Base-by-base conservation (phyloP, 2,888 invertebrate species). In the Bembecia ichneumoniformis region DNA sequence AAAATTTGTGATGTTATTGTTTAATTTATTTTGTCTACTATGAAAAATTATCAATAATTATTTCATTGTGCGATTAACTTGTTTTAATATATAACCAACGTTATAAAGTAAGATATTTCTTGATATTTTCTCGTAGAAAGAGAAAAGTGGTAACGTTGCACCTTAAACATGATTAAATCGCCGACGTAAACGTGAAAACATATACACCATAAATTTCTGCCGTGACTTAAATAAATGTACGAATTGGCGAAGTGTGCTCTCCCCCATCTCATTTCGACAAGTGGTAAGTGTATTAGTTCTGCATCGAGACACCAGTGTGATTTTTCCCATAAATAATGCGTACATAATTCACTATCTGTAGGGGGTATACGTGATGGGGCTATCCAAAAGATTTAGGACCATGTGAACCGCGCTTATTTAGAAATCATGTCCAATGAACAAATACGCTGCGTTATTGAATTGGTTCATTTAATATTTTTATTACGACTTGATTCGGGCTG, bases 241-340 rank as follows among this genome's bases (percentile, higher is more conserved):
- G 28, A 40, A 14, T 40, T 40, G 40, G n/a, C 40, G 40, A 40
- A 40, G 13, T 40, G 40, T 3, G 40, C 40, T 40, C 28, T 46
- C 53, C 66, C 68, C 68, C 66, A 64, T 56, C 52, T 58, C 58
- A 58, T 63, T 59, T 55, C 54, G 57, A 58, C 63, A 66, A 71
- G 74, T 74, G 68, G 66, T 77, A 77, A 76, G 74, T 76, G 72
- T 74, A 76, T 75, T 76, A 75, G 68, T 71, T 70, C 61, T 66
- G 66, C 69, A 68, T 68, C 64, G 62, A 58, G 60, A 66, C 59
- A 57, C 60, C 58, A 64, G 58, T 62, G 58, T 55, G 58, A 62
- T 60, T 57, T 61, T 63, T 61, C 58, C 63, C 64, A 68, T 73
- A 74, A 54, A 54, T 54, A 51, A 50, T 49, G 35, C 35, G 28